Percentiles rank a stretch among this genome's conserved stretches.
Conservation (phyloP, 2,797 vertebrate species). For the Pipistrellus pipistrellus region DNA sequence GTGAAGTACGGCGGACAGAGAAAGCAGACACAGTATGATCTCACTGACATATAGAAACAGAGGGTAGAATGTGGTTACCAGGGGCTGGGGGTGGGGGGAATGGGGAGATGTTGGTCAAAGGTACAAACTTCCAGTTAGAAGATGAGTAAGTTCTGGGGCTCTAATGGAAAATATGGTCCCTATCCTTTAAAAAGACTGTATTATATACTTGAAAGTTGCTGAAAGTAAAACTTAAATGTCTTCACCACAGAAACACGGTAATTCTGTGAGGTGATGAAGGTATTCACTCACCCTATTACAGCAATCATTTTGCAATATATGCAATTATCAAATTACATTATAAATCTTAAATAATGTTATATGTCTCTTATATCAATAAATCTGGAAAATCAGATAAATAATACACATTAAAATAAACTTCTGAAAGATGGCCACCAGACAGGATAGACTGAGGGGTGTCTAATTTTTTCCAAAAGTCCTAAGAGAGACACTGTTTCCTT, state of each 20-base stretch:
- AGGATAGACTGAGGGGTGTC: background rate
- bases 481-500: background rate
- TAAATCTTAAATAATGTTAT: background rate
- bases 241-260: background rate
- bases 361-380: background rate
- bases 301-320: background rate
- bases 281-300: rapidly evolving
- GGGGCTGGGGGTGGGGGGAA: too few relatives aligned
- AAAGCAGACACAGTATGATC: background rate
- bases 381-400: background rate
- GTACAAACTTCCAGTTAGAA: background rate
- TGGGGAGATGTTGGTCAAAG: too few relatives aligned
- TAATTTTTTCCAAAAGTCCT: background rate
- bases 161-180: background rate
- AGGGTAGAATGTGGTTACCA: background rate
- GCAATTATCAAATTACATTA: too few relatives aligned
- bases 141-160: too few relatives aligned
- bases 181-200: background rate
- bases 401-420: background rate
- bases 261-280: background rate
- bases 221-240: background rate
- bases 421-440: background rate
- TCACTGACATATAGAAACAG: background rate
- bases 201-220: background rate
- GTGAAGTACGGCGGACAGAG: background rate